Evolutionary conservation across 2,888 invertebrate genomes (phyloP), one percentile per base, ranked within the genome.

Genomic region (Amphipyra tragopoginis): DNA sequence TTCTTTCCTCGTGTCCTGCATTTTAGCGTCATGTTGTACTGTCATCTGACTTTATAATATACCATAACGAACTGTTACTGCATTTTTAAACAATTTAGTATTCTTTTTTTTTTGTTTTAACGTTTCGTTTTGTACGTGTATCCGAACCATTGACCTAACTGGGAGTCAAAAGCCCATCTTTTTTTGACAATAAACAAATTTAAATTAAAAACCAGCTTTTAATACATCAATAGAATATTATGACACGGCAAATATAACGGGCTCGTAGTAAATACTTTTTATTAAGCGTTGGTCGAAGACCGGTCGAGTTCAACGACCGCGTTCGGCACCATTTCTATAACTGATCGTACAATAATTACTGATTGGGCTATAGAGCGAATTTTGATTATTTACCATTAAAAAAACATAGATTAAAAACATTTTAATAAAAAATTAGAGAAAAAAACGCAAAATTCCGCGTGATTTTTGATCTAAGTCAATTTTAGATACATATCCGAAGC

Each of bases 261-360:
- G 62, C 65, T 54, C 38, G 56, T 72, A 73, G 74, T 79, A 79
- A 77, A 77, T 81, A 82, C 77, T 75, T 78, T 80, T 78, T 74
- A 79, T 53, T 59, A 67, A 67, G 64, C 71, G 64, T 52, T 80
- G 67, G 49, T 33, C 60, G 71, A 77, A 72, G 79, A 87, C 90
- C 85, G 85, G 89, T 88, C 68, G 76, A 77, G 90, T 85, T 89
- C 82, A 88, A 86, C 51, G 87, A 80, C 83, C 92, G 85, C 77
- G 82, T 89, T 88, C 83, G 88, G 82, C 85, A 82, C 84, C 81
- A 68, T 76, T 82, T 79, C 65, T 65, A 47, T 59, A 58, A 65
- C 38, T 56, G 67, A 65, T 62, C 70, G 13, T 52, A 33, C 43
- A 67, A 62, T 75, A 76, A 75, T 79, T 62, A 65, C 47, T 59